Conservation (phyloP, 1,140 invertebrate genomes). For the Orchestia grillus region DNA sequence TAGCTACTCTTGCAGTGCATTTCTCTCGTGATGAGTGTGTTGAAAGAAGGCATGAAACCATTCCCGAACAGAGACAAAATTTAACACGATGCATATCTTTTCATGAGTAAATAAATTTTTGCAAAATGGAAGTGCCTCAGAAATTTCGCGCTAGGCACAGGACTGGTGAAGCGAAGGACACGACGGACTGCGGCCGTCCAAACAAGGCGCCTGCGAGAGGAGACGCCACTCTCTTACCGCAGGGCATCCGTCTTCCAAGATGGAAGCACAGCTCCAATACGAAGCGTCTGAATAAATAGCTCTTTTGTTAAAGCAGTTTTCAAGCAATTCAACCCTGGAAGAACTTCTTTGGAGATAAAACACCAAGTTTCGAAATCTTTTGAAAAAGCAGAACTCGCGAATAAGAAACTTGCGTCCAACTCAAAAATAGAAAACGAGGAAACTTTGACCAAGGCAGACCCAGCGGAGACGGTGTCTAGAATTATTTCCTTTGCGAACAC, state of each 20-base stretch:
- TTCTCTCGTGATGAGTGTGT: too few relatives aligned
- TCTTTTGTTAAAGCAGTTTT: background rate
- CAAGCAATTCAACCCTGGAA: background rate
- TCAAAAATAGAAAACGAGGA: constrained; percentile 1
- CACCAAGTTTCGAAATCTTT: background rate
- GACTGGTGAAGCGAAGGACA: background rate
- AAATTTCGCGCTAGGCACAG: background rate
- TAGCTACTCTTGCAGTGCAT: too few relatives aligned
- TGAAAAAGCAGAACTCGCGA: background rate
- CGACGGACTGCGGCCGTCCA: background rate
- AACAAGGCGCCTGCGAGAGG: background rate
- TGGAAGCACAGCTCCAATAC: background rate
- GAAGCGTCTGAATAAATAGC: background rate
- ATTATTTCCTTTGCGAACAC: background rate
- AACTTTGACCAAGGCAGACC: background rate
- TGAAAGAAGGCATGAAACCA: background rate
- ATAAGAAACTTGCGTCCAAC: background rate
- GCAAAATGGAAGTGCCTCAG: background rate
- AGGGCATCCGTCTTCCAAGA: background rate
- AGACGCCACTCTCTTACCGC: background rate
- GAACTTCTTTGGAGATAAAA: background rate
- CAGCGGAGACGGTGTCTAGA: background rate
- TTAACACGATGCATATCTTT: background rate
- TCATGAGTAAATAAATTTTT: background rate
- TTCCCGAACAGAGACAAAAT: background rate